These are phyloP conservation scores for Drosophila nigrodunni DNA, from an alignment of 1,140 invertebrate genomes.

Conservation along the genomic window DNA sequence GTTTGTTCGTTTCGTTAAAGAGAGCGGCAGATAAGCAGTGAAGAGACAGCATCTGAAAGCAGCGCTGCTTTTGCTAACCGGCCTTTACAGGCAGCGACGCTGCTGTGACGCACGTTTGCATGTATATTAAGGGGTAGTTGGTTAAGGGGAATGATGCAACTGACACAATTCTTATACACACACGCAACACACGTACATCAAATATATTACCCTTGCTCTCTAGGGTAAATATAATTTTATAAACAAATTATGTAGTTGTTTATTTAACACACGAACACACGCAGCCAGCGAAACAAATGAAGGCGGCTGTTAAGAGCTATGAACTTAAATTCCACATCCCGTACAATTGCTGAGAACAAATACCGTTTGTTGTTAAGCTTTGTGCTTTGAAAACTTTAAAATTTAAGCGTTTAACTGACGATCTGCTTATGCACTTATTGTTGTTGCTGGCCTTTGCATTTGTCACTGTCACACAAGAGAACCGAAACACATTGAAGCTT, in stretches of 20 bases:
- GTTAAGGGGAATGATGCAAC: constrained; percentile 22
- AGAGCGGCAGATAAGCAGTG: constrained; percentile 12
- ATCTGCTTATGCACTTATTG: constrained; percentile 48
- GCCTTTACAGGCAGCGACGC: constrained; percentile 40
- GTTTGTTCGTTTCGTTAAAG: neutral
- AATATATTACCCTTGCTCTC: constrained; percentile 28
- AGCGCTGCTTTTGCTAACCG: constrained; percentile 47
- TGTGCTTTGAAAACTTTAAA: constrained; percentile 13
- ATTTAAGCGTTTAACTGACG: constrained; percentile 12
- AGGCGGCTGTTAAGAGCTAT: constrained; percentile 30
- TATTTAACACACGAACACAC: constrained; percentile 48
- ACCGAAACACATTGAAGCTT: constrained; percentile 33
- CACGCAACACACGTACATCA: neutral
- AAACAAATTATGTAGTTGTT: constrained; percentile 75
- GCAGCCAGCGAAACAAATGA: constrained; percentile 19
- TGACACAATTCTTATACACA: constrained; percentile 47
- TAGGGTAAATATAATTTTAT: constrained; percentile 56
- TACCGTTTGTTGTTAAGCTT: constrained; percentile 45
- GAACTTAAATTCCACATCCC: constrained; percentile 37
- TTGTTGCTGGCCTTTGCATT: constrained; percentile 60
- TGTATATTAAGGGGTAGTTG: constrained; percentile 22
- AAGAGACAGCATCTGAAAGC: constrained; percentile 18
- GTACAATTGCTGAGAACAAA: constrained; percentile 37
- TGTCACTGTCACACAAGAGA: constrained; percentile 35
- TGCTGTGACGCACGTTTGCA: constrained; percentile 8